Evolutionary conservation across 1,140 invertebrate genomes (phyloP).

Genomic region (Drosophila nannoptera): DNA sequence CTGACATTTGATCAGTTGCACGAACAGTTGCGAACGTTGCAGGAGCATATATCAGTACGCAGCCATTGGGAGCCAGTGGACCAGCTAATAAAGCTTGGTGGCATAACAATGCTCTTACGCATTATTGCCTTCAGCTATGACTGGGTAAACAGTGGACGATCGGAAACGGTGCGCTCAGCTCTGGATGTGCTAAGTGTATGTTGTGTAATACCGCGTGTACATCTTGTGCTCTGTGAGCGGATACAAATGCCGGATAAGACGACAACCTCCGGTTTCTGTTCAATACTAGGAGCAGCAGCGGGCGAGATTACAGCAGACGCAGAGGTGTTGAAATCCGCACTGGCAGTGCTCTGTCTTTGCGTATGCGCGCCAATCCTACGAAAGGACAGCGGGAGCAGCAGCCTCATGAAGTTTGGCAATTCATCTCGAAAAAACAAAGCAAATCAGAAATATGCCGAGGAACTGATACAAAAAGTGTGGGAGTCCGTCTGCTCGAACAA

Average conservation of each 20-base stretch:
- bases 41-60: conserved; percentile 87
- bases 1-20: conserved; percentile 88
- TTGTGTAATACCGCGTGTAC: conserved; percentile 92
- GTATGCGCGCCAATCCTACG: conserved; percentile 93
- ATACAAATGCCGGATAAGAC: conserved; percentile 87
- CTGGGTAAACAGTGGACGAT: conserved; percentile 93
- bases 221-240: conserved; percentile 88
- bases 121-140: conserved; percentile 93
- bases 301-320: conserved; percentile 93
- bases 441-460: conserved; percentile 87
- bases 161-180: conserved; percentile 92
- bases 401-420: conserved; percentile 67
- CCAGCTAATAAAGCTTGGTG: conserved; percentile 90
- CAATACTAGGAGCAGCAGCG: conserved; percentile 90
- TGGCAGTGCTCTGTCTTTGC: conserved; percentile 93
- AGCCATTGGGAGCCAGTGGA: conserved; percentile 92
- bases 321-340: conserved; percentile 93
- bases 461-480: conserved; percentile 94
- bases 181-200: conserved; percentile 94
- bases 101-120: conserved; percentile 89
- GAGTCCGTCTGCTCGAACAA: conserved; percentile 95
- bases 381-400: conserved; percentile 81
- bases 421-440: conserved; percentile 87
- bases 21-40: conserved; percentile 89
- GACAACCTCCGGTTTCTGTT: conserved; percentile 86